Conservation (phyloP, 2,113 vertebrate species). For the Chaenocephalus aceratus region DNA sequence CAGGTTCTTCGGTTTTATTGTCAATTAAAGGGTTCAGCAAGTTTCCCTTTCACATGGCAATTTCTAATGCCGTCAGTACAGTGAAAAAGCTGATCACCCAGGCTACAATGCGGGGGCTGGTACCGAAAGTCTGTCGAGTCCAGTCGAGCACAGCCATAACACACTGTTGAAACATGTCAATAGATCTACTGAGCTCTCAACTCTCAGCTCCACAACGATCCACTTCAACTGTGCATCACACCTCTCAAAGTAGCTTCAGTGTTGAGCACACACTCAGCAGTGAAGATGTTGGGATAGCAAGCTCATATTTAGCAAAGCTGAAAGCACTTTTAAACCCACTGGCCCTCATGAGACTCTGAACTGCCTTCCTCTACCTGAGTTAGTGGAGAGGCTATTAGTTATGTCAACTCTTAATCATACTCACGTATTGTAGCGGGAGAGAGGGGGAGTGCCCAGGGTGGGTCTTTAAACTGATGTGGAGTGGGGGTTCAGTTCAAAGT, state of each 20-base stretch:
- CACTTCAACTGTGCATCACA: constrained; percentile 26
- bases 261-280: constrained; percentile 47
- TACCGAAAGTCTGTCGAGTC: no score
- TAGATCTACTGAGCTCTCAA: constrained; percentile 17
- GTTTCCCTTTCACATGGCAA: no score
- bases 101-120: no score
- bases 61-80: no score
- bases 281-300: constrained; percentile 40
- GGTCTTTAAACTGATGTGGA: constrained; percentile 56
- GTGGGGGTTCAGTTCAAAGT: constrained; percentile 65
- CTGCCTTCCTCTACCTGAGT: constrained; percentile 56
- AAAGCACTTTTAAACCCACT: constrained; percentile 67
- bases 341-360: constrained; percentile 47
- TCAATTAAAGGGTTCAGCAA: no score
- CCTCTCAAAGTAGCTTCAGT: constrained; percentile 26
- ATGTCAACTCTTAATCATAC: constrained; percentile 79
- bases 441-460: constrained; percentile 30
- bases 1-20: no score
- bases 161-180: no score
- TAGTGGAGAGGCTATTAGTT: constrained; percentile 77
- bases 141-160: no score
- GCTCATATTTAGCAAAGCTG: constrained; percentile 57
- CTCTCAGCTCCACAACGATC: constrained; percentile 8
- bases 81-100: no score
- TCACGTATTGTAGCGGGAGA: constrained; percentile 32